Percentiles rank a stretch among this genome's conserved stretches.
phyloP scores from a whole-genome alignment of 2,888 invertebrate species.

The Protula sp. region DNA sequence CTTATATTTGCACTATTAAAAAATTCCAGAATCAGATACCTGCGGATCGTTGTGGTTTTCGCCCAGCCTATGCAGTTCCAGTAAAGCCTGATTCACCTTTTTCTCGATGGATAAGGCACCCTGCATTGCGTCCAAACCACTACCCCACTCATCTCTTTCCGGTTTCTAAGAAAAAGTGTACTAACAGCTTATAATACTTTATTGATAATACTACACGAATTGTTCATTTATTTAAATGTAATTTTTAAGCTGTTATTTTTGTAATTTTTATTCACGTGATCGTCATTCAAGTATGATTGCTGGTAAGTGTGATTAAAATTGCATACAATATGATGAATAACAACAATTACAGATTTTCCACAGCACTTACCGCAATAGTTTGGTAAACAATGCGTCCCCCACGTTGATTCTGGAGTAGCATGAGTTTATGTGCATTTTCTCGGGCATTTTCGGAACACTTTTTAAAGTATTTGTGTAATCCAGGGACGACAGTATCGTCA shows the following conservation, averaged over 20 bases:
- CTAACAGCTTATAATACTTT: neutral
- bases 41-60: constrained; percentile 65
- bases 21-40: no score
- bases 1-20: no score
- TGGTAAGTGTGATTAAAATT: no score
- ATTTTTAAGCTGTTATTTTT: no score
- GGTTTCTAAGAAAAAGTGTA: constrained; percentile 43
- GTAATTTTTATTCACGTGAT: no score
- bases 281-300: neutral
- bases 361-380: constrained; percentile 58
- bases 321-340: neutral
- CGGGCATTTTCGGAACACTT: constrained; percentile 73
- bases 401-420: constrained; percentile 63
- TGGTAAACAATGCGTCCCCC: constrained; percentile 69
- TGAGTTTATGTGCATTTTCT: constrained; percentile 68
- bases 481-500: constrained; percentile 69
- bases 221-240: no score
- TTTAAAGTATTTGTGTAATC: constrained; percentile 65
- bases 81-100: constrained; percentile 68
- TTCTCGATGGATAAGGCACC: constrained; percentile 72
- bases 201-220: neutral
- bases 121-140: constrained; percentile 66
- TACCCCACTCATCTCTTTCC: constrained; percentile 64
- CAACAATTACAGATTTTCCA: neutral
- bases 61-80: constrained; percentile 65